phyloP scores from a whole-genome alignment of 2,888 invertebrate species.

The Azorinus chamasolen region DNA sequence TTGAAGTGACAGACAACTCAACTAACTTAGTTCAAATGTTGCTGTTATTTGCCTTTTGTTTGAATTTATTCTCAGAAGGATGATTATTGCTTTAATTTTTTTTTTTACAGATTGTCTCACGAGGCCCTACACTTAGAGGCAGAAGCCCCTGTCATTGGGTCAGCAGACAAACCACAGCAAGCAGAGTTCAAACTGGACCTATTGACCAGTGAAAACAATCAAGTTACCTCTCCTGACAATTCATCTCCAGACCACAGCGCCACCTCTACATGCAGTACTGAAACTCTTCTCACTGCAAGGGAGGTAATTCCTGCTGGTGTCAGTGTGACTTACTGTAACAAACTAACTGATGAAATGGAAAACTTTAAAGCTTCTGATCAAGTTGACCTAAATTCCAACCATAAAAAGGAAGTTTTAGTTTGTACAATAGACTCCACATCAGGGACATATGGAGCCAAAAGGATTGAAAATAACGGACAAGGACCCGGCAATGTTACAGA shows the following conservation, averaged over 20 bases:
- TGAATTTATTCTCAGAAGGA: no score
- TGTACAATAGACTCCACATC: slow-evolving; percentile 27
- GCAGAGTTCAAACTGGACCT: no score
- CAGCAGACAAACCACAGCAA: neutral
- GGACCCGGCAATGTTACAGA: neutral
- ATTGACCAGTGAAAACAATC: no score
- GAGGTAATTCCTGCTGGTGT: slow-evolving; percentile 40
- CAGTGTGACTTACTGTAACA: slow-evolving; percentile 4
- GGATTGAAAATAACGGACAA: neutral
- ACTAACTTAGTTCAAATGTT: no score
- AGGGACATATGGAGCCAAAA: slow-evolving; percentile 18
- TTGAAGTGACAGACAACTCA: no score
- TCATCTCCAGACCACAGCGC: slow-evolving; percentile 47
- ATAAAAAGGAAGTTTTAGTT: slow-evolving; percentile 1
- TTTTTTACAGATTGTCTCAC: slow-evolving; percentile 18
- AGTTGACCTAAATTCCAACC: no score
- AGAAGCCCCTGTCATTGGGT: neutral
- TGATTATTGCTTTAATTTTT: no score
- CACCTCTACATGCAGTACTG: slow-evolving; percentile 63
- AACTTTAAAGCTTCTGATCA: no score
- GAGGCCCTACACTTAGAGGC: slow-evolving; percentile 2
- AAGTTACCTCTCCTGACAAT: no score
- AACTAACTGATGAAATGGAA: no score
- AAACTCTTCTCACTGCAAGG: slow-evolving; percentile 66
- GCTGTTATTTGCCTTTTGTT: no score